Percentiles rank a stretch among this genome's conserved stretches.
Evolutionary conservation across 1,140 invertebrate genomes (phyloP).

Genomic region (Uloborus diversus): DNA sequence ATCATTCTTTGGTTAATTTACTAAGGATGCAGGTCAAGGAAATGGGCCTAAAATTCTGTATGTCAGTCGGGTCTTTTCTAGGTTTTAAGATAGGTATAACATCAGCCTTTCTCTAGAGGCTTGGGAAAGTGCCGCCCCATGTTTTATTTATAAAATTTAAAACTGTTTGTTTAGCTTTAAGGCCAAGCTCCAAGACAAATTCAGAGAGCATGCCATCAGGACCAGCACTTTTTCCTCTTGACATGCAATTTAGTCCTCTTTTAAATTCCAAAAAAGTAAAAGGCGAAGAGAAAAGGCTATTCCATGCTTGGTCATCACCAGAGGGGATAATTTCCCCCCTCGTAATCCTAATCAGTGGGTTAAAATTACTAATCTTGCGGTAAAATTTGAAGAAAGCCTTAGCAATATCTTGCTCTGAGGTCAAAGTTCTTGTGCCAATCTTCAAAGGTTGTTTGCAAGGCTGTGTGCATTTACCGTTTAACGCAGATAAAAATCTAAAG

Average conservation of each 20-base stretch:
- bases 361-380: not conserved
- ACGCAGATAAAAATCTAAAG: conserved; percentile 11
- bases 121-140: not conserved
- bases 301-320: not conserved
- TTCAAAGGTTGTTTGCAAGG: conserved; percentile 1
- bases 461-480: not conserved
- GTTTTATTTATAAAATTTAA: not conserved
- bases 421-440: not conserved
- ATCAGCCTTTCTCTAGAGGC: not conserved
- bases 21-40: not conserved
- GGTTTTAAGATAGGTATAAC: not conserved
- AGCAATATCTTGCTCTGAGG: not conserved
- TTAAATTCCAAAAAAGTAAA: not conserved
- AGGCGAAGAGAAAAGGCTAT: not conserved
- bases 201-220: not conserved
- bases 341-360: not conserved
- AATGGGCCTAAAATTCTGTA: not conserved
- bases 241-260: not conserved
- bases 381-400: conserved; percentile 3
- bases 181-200: not conserved
- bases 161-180: not conserved
- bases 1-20: not conserved
- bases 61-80: not conserved
- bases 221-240: not conserved
- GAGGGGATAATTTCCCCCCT: not conserved